Conservation (phyloP, 2,113 vertebrate species). For the Hyperoodon ampullatus region DNA sequence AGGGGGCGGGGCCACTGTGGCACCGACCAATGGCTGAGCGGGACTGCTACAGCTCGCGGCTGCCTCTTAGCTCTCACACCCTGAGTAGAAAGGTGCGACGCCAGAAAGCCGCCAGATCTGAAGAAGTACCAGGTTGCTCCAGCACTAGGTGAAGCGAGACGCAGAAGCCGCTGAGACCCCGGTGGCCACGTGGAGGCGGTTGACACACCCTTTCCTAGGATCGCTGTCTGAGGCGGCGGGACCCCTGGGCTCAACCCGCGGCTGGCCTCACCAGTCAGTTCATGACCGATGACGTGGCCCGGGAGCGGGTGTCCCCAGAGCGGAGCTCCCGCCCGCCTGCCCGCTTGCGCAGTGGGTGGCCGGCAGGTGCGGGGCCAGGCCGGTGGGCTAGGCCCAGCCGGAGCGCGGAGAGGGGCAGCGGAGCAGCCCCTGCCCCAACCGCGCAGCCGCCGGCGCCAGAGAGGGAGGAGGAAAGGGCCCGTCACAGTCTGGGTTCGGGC, state of each 20-base stretch:
- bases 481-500: not conserved
- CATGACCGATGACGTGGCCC: not conserved
- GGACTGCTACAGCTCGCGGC: too few relatives aligned
- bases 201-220: not conserved
- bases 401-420: accelerated
- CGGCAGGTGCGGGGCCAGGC: not conserved
- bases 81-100: not conserved
- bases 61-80: not conserved
- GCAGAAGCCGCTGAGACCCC: not conserved
- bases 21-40: too few relatives aligned
- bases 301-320: not conserved
- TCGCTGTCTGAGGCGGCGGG: not conserved
- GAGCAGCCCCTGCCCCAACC: not conserved
- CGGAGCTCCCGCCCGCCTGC: not conserved
- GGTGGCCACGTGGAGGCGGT: not conserved
- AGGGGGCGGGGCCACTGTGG: too few relatives aligned
- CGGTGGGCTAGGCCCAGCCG: not conserved
- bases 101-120: not conserved
- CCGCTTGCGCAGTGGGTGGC: not conserved
- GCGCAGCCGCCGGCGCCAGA: not conserved
- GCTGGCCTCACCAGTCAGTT: not conserved
- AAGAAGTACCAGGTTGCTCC: not conserved
- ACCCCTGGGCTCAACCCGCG: not conserved
- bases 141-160: not conserved
- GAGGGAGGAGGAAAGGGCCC: not conserved